Conservation (phyloP, 2,888 invertebrate species). For the Chloroclystis v-ata region DNA sequence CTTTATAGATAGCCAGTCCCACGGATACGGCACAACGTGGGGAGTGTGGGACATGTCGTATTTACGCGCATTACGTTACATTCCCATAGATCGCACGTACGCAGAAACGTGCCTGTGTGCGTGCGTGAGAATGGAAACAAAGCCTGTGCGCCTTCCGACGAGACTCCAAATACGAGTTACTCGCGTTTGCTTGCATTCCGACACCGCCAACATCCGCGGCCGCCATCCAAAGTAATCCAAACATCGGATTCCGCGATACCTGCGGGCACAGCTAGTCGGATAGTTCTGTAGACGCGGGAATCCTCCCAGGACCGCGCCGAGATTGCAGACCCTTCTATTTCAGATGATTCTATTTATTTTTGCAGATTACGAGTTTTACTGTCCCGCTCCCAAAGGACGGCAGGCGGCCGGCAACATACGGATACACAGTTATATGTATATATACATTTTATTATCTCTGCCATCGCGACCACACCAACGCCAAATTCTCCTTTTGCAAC, state of each 20-base stretch:
- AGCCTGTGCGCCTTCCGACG: slow-evolving; percentile 12
- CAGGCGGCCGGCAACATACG: neutral
- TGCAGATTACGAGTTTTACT: slow-evolving; percentile 37
- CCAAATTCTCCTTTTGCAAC: no score
- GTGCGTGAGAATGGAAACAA: slow-evolving; percentile 17
- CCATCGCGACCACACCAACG: no score
- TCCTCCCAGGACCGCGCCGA: no score
- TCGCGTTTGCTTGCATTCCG: no score
- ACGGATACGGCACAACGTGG: neutral
- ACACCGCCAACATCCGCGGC: slow-evolving; percentile 11
- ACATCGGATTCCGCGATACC: no score
- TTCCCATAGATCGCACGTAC: slow-evolving; percentile 11
- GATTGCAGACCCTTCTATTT: slow-evolving; percentile 53
- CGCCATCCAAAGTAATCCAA: slow-evolving; percentile 6
- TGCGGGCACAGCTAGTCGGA: no score
- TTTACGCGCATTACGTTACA: slow-evolving; percentile 17
- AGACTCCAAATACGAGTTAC: no score
- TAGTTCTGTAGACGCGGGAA: no score
- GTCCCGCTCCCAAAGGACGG: neutral
- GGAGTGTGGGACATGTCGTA: slow-evolving; percentile 10
- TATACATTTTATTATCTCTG: no score
- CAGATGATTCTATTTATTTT: slow-evolving; percentile 47
- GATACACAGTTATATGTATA: no score
- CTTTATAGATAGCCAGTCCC: no score
- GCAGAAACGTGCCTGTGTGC: neutral